These are phyloP conservation scores for Thymallus thymallus DNA, from an alignment of 2,113 vertebrate species.

Conservation along the genomic window DNA sequence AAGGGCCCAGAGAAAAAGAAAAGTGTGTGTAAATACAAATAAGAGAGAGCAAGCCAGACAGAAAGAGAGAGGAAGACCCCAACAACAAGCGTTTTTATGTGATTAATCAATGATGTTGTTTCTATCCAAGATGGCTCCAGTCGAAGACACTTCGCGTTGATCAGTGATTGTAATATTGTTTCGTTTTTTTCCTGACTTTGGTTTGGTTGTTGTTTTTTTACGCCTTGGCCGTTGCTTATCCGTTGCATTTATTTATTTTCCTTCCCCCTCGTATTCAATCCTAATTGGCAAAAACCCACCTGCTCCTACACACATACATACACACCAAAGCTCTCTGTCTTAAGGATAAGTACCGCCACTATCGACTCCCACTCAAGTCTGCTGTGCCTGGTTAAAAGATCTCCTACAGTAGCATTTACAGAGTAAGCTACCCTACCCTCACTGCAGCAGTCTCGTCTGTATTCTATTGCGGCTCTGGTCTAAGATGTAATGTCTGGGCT, in stretches of 20 bases:
- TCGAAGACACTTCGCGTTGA: constrained; percentile 58
- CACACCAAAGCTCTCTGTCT: not conserved
- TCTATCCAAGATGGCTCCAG: constrained; percentile 62
- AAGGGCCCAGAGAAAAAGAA: constrained; percentile 51
- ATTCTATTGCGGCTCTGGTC: not conserved
- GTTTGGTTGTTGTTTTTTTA: constrained; percentile 22
- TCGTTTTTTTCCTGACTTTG: constrained; percentile 19
- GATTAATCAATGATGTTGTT: constrained; percentile 28
- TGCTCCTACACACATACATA: not conserved
- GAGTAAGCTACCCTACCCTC: not conserved
- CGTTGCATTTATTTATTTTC: not conserved
- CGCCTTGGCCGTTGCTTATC: constrained; percentile 24
- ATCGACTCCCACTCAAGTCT: not conserved
- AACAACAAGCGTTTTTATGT: constrained; percentile 41
- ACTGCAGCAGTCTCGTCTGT: not conserved
- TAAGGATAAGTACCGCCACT: not conserved
- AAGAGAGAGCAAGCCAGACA: constrained; percentile 9
- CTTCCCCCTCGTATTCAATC: not conserved
- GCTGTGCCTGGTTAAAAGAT: not conserved
- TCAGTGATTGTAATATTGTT: constrained; percentile 61
- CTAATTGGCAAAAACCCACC: not conserved
- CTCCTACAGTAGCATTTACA: not conserved
- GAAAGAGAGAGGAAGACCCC: constrained; percentile 23
- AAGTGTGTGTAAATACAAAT: constrained; percentile 73
- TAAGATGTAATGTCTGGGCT: not conserved